A percentile compares a stretch with the other conserved stretches of the same genome.
Evolutionary conservation across 2,797 vertebrate species (phyloP).

Genomic region (Mastacembelus armatus): DNA sequence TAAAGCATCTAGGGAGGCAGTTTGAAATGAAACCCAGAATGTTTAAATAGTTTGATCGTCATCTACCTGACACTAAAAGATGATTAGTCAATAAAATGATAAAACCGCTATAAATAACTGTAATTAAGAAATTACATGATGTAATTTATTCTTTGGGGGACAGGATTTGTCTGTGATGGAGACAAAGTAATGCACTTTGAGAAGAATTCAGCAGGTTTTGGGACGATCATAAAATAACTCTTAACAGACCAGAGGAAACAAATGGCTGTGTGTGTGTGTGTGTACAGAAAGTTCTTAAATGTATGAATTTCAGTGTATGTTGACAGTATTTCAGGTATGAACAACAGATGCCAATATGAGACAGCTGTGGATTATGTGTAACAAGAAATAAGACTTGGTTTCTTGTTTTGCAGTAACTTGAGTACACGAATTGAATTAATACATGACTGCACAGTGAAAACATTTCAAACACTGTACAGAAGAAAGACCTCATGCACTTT

Average conservation of each 20-base stretch:
- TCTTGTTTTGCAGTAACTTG: conserved; percentile 38
- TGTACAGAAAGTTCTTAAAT: conserved; percentile 19
- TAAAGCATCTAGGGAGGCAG: not conserved
- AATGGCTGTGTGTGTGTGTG: too few species aligned
- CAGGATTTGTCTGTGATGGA: not conserved
- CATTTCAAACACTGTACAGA: conserved; percentile 52
- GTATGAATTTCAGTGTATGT: conserved; percentile 10
- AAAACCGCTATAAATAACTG: not conserved
- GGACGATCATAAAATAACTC: not conserved
- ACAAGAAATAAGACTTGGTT: conserved; percentile 4
- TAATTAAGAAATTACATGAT: conserved; percentile 8
- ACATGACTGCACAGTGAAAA: conserved; percentile 33
- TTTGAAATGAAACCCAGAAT: not conserved
- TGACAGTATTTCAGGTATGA: not conserved
- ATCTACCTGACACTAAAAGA: conserved; percentile 23
- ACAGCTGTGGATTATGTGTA: conserved; percentile 13
- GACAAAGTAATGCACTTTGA: not conserved
- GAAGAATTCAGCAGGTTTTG: conserved; percentile 5
- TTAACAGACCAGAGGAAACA: not conserved
- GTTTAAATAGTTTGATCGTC: conserved; percentile 10
- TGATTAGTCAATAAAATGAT: conserved; percentile 15
- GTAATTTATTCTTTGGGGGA: conserved; percentile 6
- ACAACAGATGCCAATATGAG: conserved; percentile 1
- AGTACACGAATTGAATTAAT: conserved; percentile 49
- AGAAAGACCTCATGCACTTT: conserved; percentile 52